Evolutionary conservation across 2,113 vertebrate species (phyloP).

Genomic region (Lepidothrix coronata): DNA sequence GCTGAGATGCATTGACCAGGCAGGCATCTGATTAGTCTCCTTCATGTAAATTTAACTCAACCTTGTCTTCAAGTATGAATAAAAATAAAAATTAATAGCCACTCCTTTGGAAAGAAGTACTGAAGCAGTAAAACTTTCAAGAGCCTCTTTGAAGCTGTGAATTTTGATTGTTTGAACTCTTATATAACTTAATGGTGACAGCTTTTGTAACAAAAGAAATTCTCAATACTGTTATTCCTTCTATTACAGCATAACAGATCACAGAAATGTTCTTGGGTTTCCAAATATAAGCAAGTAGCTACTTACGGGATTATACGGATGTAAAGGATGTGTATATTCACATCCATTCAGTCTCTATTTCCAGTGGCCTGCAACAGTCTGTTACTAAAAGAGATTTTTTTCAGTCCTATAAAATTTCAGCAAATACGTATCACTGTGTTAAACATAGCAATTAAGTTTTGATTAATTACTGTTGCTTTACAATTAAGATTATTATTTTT

Average conservation of each 20-base stretch:
- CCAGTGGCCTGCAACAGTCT: neutral
- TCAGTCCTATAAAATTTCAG: neutral
- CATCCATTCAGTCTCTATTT: neutral
- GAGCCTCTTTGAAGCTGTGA: neutral
- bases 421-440: neutral
- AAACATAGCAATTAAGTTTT: neutral
- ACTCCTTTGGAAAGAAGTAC: neutral
- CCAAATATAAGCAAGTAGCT: neutral
- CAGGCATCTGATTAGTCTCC: neutral
- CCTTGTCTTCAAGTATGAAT: neutral
- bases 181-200: neutral
- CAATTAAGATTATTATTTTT: neutral
- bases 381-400: neutral
- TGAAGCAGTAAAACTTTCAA: neutral
- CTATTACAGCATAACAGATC: neutral
- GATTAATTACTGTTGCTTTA: neutral
- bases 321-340: neutral
- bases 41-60: neutral
- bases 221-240: neutral
- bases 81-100: neutral
- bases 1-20: neutral
- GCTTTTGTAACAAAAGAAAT: neutral
- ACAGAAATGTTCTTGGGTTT: neutral
- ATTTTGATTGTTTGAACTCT: neutral
- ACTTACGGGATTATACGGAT: neutral